Evolutionary conservation across 2,888 invertebrate genomes (phyloP).

Genomic region (Drosophila algonquin): DNA sequence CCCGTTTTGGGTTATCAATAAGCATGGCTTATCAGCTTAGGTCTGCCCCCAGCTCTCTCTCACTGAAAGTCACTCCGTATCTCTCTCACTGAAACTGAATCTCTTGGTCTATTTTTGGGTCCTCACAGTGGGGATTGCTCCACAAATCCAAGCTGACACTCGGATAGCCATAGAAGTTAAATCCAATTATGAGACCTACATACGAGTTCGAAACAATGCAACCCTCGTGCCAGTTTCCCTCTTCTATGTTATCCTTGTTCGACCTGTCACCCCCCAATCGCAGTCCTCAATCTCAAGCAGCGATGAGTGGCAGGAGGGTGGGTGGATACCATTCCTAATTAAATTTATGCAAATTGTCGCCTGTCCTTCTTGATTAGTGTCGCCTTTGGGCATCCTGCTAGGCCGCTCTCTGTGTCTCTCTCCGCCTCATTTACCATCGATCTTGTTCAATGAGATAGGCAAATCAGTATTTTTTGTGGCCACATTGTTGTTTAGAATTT

Average conservation of each 20-base stretch:
- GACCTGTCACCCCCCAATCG: conserved; percentile 17
- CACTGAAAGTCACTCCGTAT: background rate
- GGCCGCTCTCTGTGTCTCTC: background rate
- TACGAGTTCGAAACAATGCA: conserved; percentile 16
- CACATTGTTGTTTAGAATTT: background rate
- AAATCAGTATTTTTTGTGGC: background rate
- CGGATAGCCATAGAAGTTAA: conserved; percentile 22
- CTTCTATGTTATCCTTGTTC: conserved; percentile 20
- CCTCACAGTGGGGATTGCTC: background rate
- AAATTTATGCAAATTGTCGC: conserved; percentile 65
- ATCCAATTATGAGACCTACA: conserved; percentile 43
- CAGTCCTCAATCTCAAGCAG: conserved; percentile 37
- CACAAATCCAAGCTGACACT: conserved; percentile 35
- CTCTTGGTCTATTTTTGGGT: too few relatives aligned
- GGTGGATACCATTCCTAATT: conserved; percentile 48
- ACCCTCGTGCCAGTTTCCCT: conserved; percentile 25
- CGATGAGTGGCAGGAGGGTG: conserved; percentile 9
- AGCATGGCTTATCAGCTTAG: conserved; percentile 22
- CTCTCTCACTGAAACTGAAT: background rate
- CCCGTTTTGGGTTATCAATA: conserved; percentile 8
- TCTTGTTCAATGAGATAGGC: conserved; percentile 43
- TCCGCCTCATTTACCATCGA: conserved; percentile 32
- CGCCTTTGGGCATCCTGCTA: conserved; percentile 1
- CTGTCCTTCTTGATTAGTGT: conserved; percentile 28
- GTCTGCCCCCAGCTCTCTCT: background rate